Evolutionary conservation across 2,797 vertebrate species (phyloP), one percentile per base, ranked within the genome.

Genomic region (Glossophaga mutica): DNA sequence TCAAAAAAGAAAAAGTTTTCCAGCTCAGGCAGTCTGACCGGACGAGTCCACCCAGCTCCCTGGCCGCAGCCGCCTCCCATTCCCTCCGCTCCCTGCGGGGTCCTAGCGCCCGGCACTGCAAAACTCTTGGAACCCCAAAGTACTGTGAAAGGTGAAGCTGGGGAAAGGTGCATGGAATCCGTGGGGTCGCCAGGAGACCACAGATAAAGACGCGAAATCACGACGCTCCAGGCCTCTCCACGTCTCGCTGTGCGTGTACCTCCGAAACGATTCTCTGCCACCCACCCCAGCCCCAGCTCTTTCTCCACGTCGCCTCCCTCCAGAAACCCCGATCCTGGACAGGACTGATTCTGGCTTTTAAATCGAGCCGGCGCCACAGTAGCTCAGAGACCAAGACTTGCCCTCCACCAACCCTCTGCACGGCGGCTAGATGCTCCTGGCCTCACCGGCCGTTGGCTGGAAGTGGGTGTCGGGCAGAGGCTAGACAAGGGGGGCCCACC

Each of bases 1-100:
- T 89, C 84, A 32, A 52, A 68, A 62, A 93, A 86, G 55, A 94
- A 96, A 97, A 96, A 95, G 95, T 96, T 95, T 93, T 94, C 87
- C 90, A 86, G 77, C 67, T 67, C 3, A 2, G 68, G 96, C 84
- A 10, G 68, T n/a, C 19, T 11, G 6, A 83, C 86, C 37, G 5
- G 70, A 82, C n/a, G 0, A 6, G 82, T 90, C 26, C 92, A 74
- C 50, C 59, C 0, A 5, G 26, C 42, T 94, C 94, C 18, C 0
- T 0, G 18, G 70, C 26, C 3, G 44, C 83, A 12, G 90, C 93
- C 65, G 29, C 93, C 91, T 57, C 62, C 55, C 39, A 37, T 10
- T 29, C 62, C 82, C 92, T 82, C 62, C 3, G 74, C 76, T 79
- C 68, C 52, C 87, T 74, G 85, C 48, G 24, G 74, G 97, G 95